A percentile compares a stretch with the other conserved stretches of the same genome.
Conservation (phyloP, 2,888 invertebrate species). For the Cryptocephalus primarius region DNA sequence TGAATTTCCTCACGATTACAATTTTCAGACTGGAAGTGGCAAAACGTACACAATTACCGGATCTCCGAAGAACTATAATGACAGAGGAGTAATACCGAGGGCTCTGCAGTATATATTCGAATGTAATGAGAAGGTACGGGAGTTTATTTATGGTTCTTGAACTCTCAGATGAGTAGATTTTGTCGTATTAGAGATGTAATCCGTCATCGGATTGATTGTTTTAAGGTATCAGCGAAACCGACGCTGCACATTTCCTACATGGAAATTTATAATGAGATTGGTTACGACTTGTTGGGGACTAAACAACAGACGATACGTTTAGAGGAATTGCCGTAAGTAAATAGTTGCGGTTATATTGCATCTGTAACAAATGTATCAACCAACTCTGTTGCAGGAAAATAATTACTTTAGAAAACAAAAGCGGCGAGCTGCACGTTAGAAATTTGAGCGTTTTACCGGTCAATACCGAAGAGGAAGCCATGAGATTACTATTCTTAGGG, state of each 20-base stretch:
- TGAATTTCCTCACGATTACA: not conserved
- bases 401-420: conserved; percentile 38
- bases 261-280: conserved; percentile 46
- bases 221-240: conserved; percentile 13
- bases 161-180: too few relatives aligned
- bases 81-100: conserved; percentile 42
- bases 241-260: conserved; percentile 40
- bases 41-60: conserved; percentile 45
- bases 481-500: conserved; percentile 39
- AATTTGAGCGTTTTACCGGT: conserved; percentile 40
- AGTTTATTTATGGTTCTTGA: conserved; percentile 1
- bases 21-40: conserved; percentile 42
- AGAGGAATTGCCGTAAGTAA: conserved; percentile 42
- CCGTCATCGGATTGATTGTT: not conserved
- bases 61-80: conserved; percentile 32
- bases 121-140: conserved; percentile 29
- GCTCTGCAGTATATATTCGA: conserved; percentile 41
- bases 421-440: conserved; percentile 37
- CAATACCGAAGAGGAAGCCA: conserved; percentile 40
- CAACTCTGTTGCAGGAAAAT: conserved; percentile 30
- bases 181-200: too few relatives aligned
- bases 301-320: conserved; percentile 27
- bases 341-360: not conserved
- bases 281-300: conserved; percentile 41
- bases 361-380: not conserved